A percentile compares a stretch with the other conserved stretches of the same genome.
These are phyloP conservation scores for Cricetomys ansorgei DNA, from an alignment of 2,113 vertebrate genomes.

Conservation along the genomic window DNA sequence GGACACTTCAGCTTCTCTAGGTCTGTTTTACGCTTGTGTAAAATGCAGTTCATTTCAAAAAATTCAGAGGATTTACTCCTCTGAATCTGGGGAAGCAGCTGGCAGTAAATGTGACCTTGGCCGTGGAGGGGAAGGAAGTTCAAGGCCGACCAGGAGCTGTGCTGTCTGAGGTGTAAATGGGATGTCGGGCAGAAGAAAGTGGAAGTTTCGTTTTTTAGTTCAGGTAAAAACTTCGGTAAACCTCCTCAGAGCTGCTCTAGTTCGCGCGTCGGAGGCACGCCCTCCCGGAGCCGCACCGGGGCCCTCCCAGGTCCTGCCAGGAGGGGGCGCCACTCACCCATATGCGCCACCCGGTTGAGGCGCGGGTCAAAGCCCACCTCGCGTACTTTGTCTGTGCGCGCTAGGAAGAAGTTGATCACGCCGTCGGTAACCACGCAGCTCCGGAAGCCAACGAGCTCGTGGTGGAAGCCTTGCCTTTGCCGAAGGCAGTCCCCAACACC, in stretches of 20 bases:
- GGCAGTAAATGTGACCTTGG: background rate
- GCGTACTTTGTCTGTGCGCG: conserved; percentile 90
- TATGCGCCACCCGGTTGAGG: conserved; percentile 88
- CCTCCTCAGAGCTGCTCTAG: background rate
- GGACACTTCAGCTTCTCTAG: background rate
- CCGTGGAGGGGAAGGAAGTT: background rate
- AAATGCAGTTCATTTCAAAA: background rate
- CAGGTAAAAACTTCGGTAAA: background rate
- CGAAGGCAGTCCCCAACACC: conserved; percentile 91
- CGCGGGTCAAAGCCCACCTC: conserved; percentile 94
- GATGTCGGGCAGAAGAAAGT: background rate
- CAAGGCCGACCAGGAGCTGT: background rate
- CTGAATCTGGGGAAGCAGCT: background rate
- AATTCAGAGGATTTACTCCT: background rate
- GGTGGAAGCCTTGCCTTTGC: conserved; percentile 88
- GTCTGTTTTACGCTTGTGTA: background rate
- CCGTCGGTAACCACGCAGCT: conserved; percentile 94
- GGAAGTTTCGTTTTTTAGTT: background rate
- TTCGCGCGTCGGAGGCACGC: no score
- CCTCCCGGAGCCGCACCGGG: background rate
- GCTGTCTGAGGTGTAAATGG: background rate
- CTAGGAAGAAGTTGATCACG: conserved; percentile 96
- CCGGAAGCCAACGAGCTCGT: conserved; percentile 90
- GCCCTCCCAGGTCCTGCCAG: background rate
- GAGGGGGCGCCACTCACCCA: conserved; percentile 87